phyloP scores from a whole-genome alignment of 2,797 vertebrate genomes.

The Lutjanus campechanus region DNA sequence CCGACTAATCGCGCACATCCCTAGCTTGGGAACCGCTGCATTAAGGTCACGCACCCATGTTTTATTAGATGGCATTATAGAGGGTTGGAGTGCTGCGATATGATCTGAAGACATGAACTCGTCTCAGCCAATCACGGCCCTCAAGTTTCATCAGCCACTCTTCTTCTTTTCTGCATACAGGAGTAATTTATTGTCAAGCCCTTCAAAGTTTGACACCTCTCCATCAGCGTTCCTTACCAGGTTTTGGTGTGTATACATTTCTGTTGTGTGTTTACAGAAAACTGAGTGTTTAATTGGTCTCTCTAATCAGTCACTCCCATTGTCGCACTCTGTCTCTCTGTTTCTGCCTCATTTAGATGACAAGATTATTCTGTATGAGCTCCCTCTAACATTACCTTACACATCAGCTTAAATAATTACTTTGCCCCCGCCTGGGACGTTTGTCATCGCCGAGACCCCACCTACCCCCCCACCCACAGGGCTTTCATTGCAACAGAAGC shows the following conservation, averaged over 20 bases:
- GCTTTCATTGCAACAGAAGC: constrained; percentile 38
- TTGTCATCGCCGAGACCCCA: constrained; percentile 22
- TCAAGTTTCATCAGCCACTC: background rate
- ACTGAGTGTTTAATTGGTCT: constrained; percentile 3
- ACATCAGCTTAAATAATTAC: constrained; percentile 47
- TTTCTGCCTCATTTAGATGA: constrained; percentile 21
- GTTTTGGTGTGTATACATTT: background rate
- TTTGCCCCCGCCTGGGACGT: constrained; percentile 33
- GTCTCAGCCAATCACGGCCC: constrained; percentile 5
- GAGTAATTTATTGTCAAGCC: background rate
- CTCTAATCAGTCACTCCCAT: constrained; percentile 12
- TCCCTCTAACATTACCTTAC: constrained; percentile 29
- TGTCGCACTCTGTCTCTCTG: background rate
- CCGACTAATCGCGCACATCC: no score
- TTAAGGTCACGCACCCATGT: no score
- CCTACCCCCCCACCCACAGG: background rate
- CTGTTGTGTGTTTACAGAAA: constrained; percentile 6
- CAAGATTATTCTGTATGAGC: constrained; percentile 24
- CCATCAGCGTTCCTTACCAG: background rate
- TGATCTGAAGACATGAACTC: background rate
- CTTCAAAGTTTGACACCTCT: background rate
- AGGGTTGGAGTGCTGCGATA: no score
- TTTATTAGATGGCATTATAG: no score
- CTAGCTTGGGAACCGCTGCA: no score
- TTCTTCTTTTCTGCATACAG: background rate